Base-by-base conservation (phyloP, 2,797 vertebrate species). In the Naso thynnoides region DNA sequence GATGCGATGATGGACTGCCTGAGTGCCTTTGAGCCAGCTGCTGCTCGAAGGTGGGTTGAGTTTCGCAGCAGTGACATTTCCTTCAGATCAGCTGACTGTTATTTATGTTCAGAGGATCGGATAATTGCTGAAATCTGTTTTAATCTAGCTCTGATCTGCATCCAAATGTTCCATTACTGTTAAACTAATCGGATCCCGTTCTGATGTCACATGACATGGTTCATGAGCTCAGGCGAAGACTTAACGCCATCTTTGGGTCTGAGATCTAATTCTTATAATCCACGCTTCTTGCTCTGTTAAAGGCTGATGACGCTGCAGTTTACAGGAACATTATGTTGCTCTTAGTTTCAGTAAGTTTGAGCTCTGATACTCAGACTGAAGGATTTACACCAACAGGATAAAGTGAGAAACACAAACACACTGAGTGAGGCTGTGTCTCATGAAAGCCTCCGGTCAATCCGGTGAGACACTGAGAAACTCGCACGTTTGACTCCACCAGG, bases 111-210 rank as follows among this genome's bases (percentile, higher is more conserved):
- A 31, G 15, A 24, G 29, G 26, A 31, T 31, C 4, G 1, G 15
- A 36, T 55, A 27, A 56, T 24, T 53, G 19, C 36, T 15, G 9
- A 49, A 64, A 64, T 56, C 52, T 16, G 19, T 5, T 52, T 29
- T 29, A 45, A 67, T 74, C 72, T 29, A 50, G 26, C 14, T 57
- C 44, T 69, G 52, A 38, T 49, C 52, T 57, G 31, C 14, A 27
- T 21, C 66, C 74, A 70, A 70, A 58, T 36, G 53, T 26, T 27
- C 59, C 52, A 36, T 76, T 21, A 33, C 2, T 3, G 13, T 2
- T 14, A 2, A 13, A 3, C 33, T 57, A 23, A 49, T 56, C 38
- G 33, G 44, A 47, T 60, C 42, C 10, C 19, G 14, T 5, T 13
- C 42, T 33, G 26, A n/a, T 6, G n/a, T 39, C 31, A 38, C 36